phyloP scores from a whole-genome alignment of 1,140 invertebrate genomes.

The Brachionus angularis region DNA sequence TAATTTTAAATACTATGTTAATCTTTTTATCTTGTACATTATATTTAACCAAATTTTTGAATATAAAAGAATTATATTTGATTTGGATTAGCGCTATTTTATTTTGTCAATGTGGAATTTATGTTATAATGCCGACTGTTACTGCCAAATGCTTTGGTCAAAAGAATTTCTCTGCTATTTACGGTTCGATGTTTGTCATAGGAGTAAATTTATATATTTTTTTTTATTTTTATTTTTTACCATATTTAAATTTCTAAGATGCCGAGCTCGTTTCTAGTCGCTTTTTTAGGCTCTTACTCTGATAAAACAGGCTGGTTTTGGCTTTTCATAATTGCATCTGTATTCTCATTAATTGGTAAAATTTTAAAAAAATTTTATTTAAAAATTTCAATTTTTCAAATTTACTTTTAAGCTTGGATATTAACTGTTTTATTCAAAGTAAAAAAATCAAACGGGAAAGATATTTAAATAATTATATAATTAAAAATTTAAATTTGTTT shows the following conservation, averaged over 20 bases:
- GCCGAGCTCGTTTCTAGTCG: not conserved
- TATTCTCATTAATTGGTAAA: not conserved
- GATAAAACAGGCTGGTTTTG: constrained; percentile 26
- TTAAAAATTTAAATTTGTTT: too few relatives aligned
- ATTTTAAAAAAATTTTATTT: too few relatives aligned
- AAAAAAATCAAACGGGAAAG: constrained; percentile 2
- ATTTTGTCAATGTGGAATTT: constrained; percentile 49
- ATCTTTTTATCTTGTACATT: not conserved
- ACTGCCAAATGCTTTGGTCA: constrained; percentile 39
- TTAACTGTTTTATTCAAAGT: constrained; percentile 7
- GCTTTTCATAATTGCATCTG: not conserved
- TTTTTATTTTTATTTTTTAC: too few relatives aligned
- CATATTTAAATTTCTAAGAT: not conserved
- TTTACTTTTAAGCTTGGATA: too few relatives aligned
- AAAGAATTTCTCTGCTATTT: constrained; percentile 42
- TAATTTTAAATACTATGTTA: constrained; percentile 2
- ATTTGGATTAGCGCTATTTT: constrained; percentile 49
- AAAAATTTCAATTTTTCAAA: too few relatives aligned
- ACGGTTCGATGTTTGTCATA: not conserved
- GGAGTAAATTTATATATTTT: constrained; percentile 3
- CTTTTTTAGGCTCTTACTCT: not conserved
- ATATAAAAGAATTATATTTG: constrained; percentile 48
- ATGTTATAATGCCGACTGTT: constrained; percentile 48
- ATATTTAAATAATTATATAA: constrained; percentile 6
- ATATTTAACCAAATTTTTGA: constrained; percentile 36